These are phyloP conservation scores for Oscheius sp. DNA, from an alignment of 1,140 invertebrate genomes.

Conservation along the genomic window DNA sequence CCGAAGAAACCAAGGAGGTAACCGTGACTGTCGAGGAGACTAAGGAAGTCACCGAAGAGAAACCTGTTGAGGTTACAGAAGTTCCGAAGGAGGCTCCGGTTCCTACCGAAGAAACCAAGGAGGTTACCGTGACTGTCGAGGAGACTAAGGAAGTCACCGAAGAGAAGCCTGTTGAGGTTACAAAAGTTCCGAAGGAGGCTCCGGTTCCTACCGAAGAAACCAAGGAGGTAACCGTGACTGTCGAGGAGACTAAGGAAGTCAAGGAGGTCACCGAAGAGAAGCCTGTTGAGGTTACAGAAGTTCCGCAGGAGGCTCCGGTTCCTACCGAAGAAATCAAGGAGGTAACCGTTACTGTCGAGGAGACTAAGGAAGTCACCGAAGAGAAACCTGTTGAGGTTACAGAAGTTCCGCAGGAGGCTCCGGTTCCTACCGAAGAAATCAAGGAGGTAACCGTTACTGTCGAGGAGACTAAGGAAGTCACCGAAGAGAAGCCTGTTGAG, in stretches of 20 bases:
- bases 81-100: neutral
- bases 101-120: neutral
- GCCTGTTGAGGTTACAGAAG: neutral
- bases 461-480: too few relatives aligned
- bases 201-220: neutral
- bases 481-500: neutral
- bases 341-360: neutral
- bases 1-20: neutral
- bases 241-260: neutral
- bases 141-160: neutral
- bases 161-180: neutral
- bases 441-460: neutral
- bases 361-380: too few relatives aligned
- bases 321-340: neutral
- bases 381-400: neutral
- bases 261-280: neutral
- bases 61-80: neutral
- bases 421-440: neutral
- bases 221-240: too few relatives aligned
- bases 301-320: neutral
- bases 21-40: neutral
- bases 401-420: too few relatives aligned
- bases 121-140: neutral
- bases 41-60: neutral
- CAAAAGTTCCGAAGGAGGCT: neutral